Percentiles rank a stretch among this genome's conserved stretches.
phyloP scores from a whole-genome alignment of 2,113 vertebrate genomes.

The Axis porcinus region DNA sequence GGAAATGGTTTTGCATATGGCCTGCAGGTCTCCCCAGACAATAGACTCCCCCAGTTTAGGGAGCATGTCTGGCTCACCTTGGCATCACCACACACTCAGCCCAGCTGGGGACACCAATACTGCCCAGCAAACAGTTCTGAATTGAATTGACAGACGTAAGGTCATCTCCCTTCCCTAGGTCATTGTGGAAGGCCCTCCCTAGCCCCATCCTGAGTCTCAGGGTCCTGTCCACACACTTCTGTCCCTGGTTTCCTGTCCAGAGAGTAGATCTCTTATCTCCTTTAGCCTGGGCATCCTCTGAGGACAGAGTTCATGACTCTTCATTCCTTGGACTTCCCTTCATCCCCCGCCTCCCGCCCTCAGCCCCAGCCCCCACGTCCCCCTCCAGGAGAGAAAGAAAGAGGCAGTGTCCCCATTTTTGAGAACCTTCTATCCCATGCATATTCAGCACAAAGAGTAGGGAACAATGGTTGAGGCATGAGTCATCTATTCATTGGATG shows the following conservation, averaged over 20 bases:
- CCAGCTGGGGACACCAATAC: not conserved
- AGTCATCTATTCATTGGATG: conserved; percentile 51
- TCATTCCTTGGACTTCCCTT: not conserved
- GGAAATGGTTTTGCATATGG: not conserved
- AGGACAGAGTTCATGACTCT: not conserved
- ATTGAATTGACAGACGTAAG: not conserved
- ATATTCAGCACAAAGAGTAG: not conserved
- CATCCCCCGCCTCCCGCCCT: no score
- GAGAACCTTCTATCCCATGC: not conserved
- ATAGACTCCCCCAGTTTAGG: not conserved
- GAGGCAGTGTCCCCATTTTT: not conserved
- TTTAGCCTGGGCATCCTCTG: not conserved
- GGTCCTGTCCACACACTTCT: not conserved
- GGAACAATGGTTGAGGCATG: conserved; percentile 26
- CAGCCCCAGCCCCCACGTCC: not conserved
- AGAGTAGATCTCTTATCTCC: not conserved
- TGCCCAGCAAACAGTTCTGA: not conserved
- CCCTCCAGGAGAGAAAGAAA: not conserved
- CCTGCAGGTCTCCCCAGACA: not conserved
- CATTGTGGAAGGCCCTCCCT: not conserved
- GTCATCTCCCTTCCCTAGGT: not conserved
- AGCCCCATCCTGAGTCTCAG: not conserved
- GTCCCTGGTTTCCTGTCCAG: not conserved
- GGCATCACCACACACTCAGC: not conserved
- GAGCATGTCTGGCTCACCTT: not conserved